Conservation (phyloP, 2,888 invertebrate genomes). For the Pterostichus niger region DNA sequence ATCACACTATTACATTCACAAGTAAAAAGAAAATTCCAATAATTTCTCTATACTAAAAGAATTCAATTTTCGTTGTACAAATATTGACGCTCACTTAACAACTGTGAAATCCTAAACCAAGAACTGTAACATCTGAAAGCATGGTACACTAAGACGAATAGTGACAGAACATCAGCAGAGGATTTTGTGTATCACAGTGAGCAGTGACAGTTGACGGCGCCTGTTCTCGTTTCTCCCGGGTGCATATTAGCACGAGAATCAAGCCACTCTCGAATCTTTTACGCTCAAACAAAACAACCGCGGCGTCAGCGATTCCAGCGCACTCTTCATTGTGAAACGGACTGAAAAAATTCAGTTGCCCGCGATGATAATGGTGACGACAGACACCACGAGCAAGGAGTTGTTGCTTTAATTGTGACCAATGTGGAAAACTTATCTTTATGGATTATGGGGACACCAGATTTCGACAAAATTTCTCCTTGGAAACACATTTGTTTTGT, state of each 20-base stretch:
- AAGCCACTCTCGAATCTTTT: constrained; percentile 63
- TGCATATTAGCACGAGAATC: constrained; percentile 64
- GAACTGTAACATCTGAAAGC: constrained; percentile 34
- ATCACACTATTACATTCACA: constrained; percentile 28
- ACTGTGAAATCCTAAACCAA: constrained; percentile 46
- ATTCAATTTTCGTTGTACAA: constrained; percentile 51
- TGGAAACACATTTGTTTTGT: neutral
- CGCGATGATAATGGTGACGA: constrained; percentile 54
- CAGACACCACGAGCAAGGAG: constrained; percentile 2
- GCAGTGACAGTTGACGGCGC: constrained; percentile 32
- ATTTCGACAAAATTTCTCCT: too few species aligned
- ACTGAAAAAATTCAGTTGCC: constrained; percentile 62
- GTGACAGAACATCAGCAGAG: constrained; percentile 31
- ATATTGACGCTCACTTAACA: constrained; percentile 54
- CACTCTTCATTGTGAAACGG: constrained; percentile 64
- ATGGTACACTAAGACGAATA: constrained; percentile 27
- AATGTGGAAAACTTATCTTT: neutral
- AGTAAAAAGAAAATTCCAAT: constrained; percentile 48
- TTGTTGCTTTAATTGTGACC: neutral
- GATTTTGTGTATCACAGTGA: constrained; percentile 14
- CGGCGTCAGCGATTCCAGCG: constrained; percentile 59
- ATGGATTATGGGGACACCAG: neutral
- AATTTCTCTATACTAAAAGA: constrained; percentile 40
- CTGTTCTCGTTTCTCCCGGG: constrained; percentile 19
- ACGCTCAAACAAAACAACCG: constrained; percentile 66